Evolutionary conservation across 2,888 invertebrate genomes (phyloP).

Genomic region (Syrphus vitripennis): DNA sequence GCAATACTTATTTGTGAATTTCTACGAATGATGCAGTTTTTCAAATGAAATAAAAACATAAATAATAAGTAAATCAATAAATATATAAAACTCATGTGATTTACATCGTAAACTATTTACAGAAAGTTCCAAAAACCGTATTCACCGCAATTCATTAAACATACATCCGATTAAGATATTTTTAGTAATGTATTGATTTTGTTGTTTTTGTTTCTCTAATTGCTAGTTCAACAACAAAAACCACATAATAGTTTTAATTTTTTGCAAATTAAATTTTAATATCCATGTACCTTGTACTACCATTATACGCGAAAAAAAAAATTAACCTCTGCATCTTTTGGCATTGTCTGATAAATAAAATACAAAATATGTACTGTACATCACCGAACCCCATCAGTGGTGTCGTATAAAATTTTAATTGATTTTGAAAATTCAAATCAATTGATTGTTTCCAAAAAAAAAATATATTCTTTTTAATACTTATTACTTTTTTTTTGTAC

Average conservation of each 20-base stretch:
- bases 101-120: neutral
- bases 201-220: neutral
- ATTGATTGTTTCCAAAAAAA: neutral
- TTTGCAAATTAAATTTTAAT: neutral
- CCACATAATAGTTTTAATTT: neutral
- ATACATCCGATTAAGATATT: neutral
- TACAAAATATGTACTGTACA: neutral
- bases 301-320: neutral
- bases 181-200: neutral
- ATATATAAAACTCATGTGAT: neutral
- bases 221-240: neutral
- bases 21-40: neutral
- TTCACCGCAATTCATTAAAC: neutral
- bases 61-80: neutral
- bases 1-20: neutral
- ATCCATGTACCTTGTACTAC: too few relatives aligned
- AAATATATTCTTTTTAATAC: neutral
- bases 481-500: neutral
- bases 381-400: neutral
- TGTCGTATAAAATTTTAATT: constrained; percentile 22
- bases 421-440: neutral
- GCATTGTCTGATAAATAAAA: constrained; percentile 2
- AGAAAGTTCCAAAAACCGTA: neutral
- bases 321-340: neutral
- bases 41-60: neutral